Conservation (phyloP, 2,797 vertebrate genomes). For the Rhodeus uyekii region DNA sequence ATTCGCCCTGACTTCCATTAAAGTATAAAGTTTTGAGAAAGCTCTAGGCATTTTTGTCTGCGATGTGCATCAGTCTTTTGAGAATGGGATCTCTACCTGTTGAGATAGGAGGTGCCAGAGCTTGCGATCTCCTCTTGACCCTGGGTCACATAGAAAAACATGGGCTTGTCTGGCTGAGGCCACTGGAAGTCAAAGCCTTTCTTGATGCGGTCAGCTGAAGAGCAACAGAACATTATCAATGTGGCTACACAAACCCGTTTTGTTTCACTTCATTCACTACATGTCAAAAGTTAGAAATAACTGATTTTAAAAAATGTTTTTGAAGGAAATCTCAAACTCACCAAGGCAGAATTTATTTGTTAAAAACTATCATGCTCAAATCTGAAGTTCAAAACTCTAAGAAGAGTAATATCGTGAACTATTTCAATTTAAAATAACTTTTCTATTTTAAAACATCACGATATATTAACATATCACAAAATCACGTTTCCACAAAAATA, state of each 20-base stretch:
- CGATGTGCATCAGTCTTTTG: neutral
- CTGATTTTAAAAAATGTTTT: neutral
- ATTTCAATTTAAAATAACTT: too few species aligned
- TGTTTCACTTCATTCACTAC: too few species aligned
- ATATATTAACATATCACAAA: too few species aligned
- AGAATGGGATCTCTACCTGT: constrained; percentile 80
- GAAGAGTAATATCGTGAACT: too few species aligned
- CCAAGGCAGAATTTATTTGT: too few species aligned
- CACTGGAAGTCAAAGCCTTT: constrained; percentile 99
- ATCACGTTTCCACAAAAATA: too few species aligned
- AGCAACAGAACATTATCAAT: neutral
- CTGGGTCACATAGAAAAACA: constrained; percentile 99
- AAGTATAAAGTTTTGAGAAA: neutral
- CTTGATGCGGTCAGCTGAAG: constrained; percentile 92
- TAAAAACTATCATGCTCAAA: too few species aligned
- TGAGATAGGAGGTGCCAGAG: constrained; percentile 97
- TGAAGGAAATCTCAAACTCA: neutral
- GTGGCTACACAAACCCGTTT: neutral
- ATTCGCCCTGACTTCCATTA: neutral
- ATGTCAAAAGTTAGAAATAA: neutral
- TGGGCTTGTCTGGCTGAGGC: constrained; percentile 98
- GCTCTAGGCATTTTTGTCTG: neutral
- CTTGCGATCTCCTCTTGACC: constrained; percentile 99
- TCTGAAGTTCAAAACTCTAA: too few species aligned
- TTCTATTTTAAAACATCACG: too few species aligned